Base-by-base conservation (phyloP, 2,888 invertebrate genomes). In the Strigamia transsilvanica region DNA sequence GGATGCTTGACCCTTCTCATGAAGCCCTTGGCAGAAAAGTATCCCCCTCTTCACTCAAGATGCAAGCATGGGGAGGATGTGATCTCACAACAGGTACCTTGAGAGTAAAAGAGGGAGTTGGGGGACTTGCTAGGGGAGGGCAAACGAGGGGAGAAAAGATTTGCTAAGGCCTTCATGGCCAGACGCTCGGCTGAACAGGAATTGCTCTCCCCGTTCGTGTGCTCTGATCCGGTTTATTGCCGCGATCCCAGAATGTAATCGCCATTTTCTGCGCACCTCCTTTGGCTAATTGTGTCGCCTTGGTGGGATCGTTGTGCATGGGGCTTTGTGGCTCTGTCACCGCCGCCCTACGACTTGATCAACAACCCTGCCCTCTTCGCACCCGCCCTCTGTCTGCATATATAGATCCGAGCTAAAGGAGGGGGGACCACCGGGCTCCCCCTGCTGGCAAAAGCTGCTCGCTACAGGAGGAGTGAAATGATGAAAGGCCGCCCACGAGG, bases 1-100 rank as follows among this genome's bases (percentile, higher is more conserved):
- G 56, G 56, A 56, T 56, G 56, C 56, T 56, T 56, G 56, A 56
- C 56, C 56, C 56, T 56, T 56, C 56, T 56, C 56, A 56, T 56
- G 56, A 56, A 18, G 56, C n/a, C 56, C 56, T 56, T 56, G 56
- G 56, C 56, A 56, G 56, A 56, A 56, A 56, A 56, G 56, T 18
- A 41, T 56, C 56, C 56, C 56, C 18, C 56, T 56, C 56, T 56
- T 56, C 56, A 56, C 56, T 56, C 56, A 56, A 56, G 56, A 56
- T 56, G 56, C 56, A 13, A 56, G 56, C 56, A 56, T 18, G 18
- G n/a, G 18, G 13, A 56, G 56, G 56, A 56, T 56, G 56, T 56
- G 56, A 56, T 13, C n/a, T n/a, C 56, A 56, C 56, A 56, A 56
- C 56, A 56, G 56, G 56, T 56, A 56, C 56, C 56, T 41, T 10